These are phyloP conservation scores for Nasalis larvatus DNA, from an alignment of 2,113 vertebrate species.

Conservation along the genomic window DNA sequence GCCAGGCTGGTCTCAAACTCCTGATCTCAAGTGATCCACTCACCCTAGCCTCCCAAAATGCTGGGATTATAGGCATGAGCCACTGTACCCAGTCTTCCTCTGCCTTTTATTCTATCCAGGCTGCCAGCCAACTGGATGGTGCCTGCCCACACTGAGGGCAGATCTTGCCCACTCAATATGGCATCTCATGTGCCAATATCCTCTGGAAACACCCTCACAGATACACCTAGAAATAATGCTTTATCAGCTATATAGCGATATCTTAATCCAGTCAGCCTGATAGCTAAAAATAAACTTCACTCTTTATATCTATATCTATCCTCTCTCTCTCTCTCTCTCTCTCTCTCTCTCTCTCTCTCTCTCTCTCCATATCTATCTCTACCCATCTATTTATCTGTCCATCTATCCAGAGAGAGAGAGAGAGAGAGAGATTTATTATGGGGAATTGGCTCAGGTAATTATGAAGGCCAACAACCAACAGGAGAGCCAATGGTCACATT, in stretches of 20 bases:
- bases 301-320: background rate
- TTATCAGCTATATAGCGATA: background rate
- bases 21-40: too few relatives aligned
- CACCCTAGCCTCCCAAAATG: too few relatives aligned
- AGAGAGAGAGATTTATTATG: background rate
- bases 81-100: background rate
- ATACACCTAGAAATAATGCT: background rate
- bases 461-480: background rate
- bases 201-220: background rate
- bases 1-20: too few relatives aligned
- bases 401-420: background rate
- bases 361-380: too few relatives aligned
- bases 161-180: background rate
- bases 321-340: too few relatives aligned
- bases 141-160: background rate
- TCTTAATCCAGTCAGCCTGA: background rate
- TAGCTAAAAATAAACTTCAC: background rate
- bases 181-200: background rate
- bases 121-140: background rate
- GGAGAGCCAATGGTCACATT: background rate
- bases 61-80: too few relatives aligned
- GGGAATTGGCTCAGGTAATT: background rate
- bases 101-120: background rate
- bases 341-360: too few relatives aligned
- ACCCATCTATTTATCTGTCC: too few relatives aligned